Evolutionary conservation across 2,113 vertebrate genomes (phyloP).

Genomic region (Accipiter cooperii): DNA sequence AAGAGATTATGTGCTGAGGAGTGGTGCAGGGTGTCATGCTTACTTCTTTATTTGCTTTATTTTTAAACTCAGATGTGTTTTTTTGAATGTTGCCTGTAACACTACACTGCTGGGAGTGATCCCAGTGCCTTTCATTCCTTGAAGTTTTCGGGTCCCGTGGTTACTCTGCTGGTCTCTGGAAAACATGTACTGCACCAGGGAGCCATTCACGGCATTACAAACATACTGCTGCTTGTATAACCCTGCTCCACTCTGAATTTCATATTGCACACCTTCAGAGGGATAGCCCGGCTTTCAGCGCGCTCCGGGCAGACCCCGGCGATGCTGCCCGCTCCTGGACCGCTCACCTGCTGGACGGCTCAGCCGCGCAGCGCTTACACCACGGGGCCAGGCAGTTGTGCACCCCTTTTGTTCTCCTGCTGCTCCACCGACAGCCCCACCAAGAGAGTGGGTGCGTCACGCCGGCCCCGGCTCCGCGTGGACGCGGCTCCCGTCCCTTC

Average conservation of each 20-base stretch:
- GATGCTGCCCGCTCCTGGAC: neutral
- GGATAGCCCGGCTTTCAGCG: rapidly evolving
- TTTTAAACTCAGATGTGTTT: neutral
- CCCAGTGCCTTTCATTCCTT: constrained; percentile 2
- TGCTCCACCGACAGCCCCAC: neutral
- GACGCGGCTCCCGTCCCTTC: rapidly evolving
- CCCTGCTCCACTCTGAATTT: neutral
- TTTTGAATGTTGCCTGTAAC: neutral
- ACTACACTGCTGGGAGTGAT: neutral
- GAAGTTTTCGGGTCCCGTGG: neutral
- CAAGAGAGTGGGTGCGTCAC: rapidly evolving
- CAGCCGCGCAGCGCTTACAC: neutral
- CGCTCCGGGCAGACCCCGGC: rapidly evolving
- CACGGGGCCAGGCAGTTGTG: rapidly evolving
- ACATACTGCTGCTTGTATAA: neutral
- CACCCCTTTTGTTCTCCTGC: neutral
- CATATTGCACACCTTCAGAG: rapidly evolving
- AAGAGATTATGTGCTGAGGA: neutral
- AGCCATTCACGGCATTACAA: neutral
- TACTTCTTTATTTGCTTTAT: constrained; percentile 17
- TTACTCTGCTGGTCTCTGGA: neutral
- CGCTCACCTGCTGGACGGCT: neutral
- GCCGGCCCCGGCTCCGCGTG: rapidly evolving
- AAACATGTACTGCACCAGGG: neutral
- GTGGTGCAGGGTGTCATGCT: neutral